Conservation (phyloP, 2,797 vertebrate genomes). For the Valencia hispanica region DNA sequence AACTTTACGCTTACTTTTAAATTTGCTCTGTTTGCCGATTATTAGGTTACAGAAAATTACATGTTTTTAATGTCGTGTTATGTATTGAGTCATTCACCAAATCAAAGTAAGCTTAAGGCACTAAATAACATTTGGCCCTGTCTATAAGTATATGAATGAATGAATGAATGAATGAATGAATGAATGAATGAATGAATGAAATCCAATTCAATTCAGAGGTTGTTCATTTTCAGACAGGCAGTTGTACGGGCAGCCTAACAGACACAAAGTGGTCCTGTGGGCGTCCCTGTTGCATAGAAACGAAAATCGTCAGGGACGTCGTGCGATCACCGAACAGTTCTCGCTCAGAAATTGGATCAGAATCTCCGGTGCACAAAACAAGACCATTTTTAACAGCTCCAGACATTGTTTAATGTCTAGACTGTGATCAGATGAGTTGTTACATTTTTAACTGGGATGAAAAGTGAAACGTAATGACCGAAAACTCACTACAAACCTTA, state of each 20-base stretch:
- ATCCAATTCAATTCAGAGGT: neutral
- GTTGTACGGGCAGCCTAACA: slow-evolving; percentile 15
- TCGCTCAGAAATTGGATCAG: neutral
- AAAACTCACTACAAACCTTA: neutral
- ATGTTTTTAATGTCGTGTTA: neutral
- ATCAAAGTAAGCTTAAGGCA: neutral
- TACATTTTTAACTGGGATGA: neutral
- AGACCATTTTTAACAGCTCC: neutral
- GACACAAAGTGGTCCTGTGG: slow-evolving; percentile 48
- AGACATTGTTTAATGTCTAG: neutral
- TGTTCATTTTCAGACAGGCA: slow-evolving; percentile 58
- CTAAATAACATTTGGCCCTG: neutral
- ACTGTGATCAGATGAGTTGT: slow-evolving; percentile 2
- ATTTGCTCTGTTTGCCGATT: neutral
- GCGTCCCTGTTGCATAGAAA: slow-evolving; percentile 81
- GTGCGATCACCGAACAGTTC: neutral
- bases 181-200: neutral
- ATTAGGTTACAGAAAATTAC: neutral
- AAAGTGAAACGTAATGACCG: neutral
- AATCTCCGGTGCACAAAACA: too few species aligned
- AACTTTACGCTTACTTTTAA: neutral
- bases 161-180: neutral
- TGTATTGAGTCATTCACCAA: neutral
- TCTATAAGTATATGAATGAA: neutral
- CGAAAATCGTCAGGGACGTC: slow-evolving; percentile 32